Evolutionary conservation across 1,140 invertebrate species (phyloP), one percentile per base, ranked within the genome.

Genomic region (Pseudomyrmex gracilis): DNA sequence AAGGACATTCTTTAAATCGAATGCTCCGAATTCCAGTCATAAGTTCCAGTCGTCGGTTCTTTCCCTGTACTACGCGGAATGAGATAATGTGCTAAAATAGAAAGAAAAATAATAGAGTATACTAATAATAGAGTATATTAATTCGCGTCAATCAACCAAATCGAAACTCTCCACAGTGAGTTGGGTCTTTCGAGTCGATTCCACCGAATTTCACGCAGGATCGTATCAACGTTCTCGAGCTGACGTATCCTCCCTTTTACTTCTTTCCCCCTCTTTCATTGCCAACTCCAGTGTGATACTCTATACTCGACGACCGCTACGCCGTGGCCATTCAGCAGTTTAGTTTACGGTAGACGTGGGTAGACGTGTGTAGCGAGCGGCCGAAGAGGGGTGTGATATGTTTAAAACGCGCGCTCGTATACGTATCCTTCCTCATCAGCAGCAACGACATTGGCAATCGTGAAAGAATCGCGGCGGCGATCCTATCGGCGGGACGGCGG

Each of bases 381-480:
- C 13, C n/a, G 51, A 13, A 51, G 9, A 51, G 66, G 47, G 60
- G 13, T 53, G 73, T 78, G 68, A 64, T 61, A 84, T 66, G 20
- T 78, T 17, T 2, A 51, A 10, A 34, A 17, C 5, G 24, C 61
- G 67, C 15, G 43, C 57, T 68, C n/a, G 20, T 58, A 13, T 2
- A 13, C 45, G 60, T 55, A 45, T 73, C 20, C 73, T 57, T 60
- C 66, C 60, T 77, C 58, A 53, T 61, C 71, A 64, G 12, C 53
- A 22, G 70, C 17, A 20, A 20, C 12, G 55, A 66, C 12, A 17
- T 67, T 64, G 13, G 66, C 55, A 49, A 57, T 61, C 76, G 73
- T 73, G 78, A 87, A 70, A 78, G 74, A 58, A 68, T 7, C 49
- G 66, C 58, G 57, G n/a, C 15, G 67, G 84, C 57, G 58, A 34